A percentile compares a stretch with the other conserved stretches of the same genome.
phyloP scores from a whole-genome alignment of 2,888 invertebrate species.

The Chouioia cunea region DNA sequence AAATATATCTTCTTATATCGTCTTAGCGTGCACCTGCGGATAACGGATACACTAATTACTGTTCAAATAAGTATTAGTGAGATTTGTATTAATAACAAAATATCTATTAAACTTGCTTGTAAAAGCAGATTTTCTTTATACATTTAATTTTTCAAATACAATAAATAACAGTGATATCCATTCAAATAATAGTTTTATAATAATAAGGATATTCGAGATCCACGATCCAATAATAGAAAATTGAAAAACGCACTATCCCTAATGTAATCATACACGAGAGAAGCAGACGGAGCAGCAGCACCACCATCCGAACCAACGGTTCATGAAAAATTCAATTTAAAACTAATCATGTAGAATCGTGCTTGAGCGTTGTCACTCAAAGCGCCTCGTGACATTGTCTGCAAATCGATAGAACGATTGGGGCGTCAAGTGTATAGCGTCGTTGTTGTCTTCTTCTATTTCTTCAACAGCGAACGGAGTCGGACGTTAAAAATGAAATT shows the following conservation, averaged over 20 bases:
- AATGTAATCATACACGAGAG: too few relatives aligned
- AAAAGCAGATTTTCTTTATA: too few relatives aligned
- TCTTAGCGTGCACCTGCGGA: not conserved
- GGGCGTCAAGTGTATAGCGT: constrained; percentile 35
- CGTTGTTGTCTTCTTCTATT: constrained; percentile 3
- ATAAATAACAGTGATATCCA: too few relatives aligned
- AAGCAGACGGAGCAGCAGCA: not conserved
- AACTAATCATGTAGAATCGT: constrained; percentile 45
- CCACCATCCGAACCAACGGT: not conserved
- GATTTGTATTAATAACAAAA: too few relatives aligned
- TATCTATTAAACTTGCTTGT: too few relatives aligned
- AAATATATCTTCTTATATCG: constrained; percentile 1
- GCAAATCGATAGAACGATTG: constrained; percentile 18
- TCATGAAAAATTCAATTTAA: constrained; percentile 46
- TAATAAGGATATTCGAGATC: too few relatives aligned
- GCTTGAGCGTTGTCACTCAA: constrained; percentile 45
- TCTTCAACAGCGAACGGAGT: constrained; percentile 12
- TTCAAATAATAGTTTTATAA: too few relatives aligned
- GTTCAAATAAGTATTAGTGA: too few relatives aligned
- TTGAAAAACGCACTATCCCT: not conserved
- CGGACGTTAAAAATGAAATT: constrained; percentile 64
- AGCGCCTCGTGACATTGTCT: constrained; percentile 30
- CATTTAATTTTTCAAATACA: too few relatives aligned
- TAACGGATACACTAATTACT: too few relatives aligned
- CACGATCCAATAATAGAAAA: too few relatives aligned